Percentiles rank a stretch among this genome's conserved stretches.
Evolutionary conservation across 2,888 invertebrate species (phyloP).

Genomic region (Rugalucina vietnamica): DNA sequence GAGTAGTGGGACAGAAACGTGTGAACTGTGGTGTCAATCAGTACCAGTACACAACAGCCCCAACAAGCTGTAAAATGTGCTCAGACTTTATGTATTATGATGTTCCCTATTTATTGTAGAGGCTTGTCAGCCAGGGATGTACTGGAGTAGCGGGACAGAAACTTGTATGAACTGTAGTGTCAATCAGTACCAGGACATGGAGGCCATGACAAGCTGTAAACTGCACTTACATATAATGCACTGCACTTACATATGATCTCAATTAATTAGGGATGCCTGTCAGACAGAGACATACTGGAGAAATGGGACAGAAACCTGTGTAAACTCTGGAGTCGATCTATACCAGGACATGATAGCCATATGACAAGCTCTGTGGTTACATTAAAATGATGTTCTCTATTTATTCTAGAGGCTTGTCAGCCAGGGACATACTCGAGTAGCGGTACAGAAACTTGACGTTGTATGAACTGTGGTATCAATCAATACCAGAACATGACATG

Average conservation of each 20-base stretch:
- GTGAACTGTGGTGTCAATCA: not conserved
- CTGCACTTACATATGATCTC: too few relatives aligned
- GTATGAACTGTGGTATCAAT: not conserved
- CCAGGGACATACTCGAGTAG: conserved; percentile 16
- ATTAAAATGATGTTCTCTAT: too few relatives aligned
- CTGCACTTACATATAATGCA: too few relatives aligned
- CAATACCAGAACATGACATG: conserved; percentile 28
- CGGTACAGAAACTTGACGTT: not conserved
- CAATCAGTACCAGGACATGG: conserved; percentile 20
- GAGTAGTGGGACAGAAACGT: not conserved
- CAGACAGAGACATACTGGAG: conserved; percentile 19
- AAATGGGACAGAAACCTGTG: not conserved
- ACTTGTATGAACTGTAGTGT: conserved; percentile 1
- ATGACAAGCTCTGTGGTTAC: too few relatives aligned
- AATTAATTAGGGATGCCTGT: too few relatives aligned
- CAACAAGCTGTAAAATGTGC: conserved; percentile 17
- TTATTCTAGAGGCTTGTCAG: conserved; percentile 18
- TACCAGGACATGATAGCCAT: conserved; percentile 31
- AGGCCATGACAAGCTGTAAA: conserved; percentile 12
- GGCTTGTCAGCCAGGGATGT: conserved; percentile 18
- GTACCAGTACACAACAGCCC: conserved; percentile 24
- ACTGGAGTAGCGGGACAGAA: not conserved
- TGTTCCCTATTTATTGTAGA: conserved; percentile 10
- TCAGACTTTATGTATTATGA: not conserved
- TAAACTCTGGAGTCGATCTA: not conserved